These are phyloP conservation scores for Chascanopsetta lugubris DNA, from an alignment of 2,113 vertebrate species.

Conservation along the genomic window DNA sequence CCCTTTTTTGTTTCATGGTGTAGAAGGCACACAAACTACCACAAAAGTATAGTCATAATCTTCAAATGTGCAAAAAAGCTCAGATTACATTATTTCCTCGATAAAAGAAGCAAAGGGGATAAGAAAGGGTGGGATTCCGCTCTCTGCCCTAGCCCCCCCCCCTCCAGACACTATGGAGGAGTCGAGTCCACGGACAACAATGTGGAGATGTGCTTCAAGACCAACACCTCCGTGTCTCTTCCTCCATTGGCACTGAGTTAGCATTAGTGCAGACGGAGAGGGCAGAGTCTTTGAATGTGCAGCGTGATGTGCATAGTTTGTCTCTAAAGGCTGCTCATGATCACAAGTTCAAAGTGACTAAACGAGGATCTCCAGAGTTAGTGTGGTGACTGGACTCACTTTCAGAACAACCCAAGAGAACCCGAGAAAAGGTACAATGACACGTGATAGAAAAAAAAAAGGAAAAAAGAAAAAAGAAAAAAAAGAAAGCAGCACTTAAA, in stretches of 20 bases:
- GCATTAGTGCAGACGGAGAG: conserved; percentile 30
- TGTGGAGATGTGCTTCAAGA: conserved; percentile 48
- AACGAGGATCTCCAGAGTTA: conserved; percentile 21
- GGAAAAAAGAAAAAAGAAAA: conserved; percentile 62
- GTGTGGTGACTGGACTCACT: conserved; percentile 22
- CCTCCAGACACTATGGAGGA: conserved; percentile 11
- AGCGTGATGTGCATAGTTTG: background rate
- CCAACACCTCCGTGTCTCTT: conserved; percentile 37
- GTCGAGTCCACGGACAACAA: conserved; percentile 21
- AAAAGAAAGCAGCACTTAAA: conserved; percentile 66
- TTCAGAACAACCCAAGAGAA: conserved; percentile 18
- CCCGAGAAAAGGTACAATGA: conserved; percentile 13
- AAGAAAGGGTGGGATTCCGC: conserved; percentile 16
- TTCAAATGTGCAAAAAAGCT: conserved; percentile 82
- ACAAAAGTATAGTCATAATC: conserved; percentile 61
- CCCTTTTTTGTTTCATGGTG: conserved; percentile 49
- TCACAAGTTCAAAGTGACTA: background rate
- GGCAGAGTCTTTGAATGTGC: conserved; percentile 23
- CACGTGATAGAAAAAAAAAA: conserved; percentile 37
- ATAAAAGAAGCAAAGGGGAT: conserved; percentile 26
- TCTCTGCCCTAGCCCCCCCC: conserved; percentile 9
- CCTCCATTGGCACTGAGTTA: conserved; percentile 69
- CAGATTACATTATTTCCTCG: conserved; percentile 54
- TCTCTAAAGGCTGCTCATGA: background rate
- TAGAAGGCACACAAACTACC: conserved; percentile 80